Percentiles rank a stretch among this genome's conserved stretches.
These are phyloP conservation scores for Hyperoplus immaculatus DNA, from an alignment of 2,797 vertebrate genomes.

Conservation along the genomic window DNA sequence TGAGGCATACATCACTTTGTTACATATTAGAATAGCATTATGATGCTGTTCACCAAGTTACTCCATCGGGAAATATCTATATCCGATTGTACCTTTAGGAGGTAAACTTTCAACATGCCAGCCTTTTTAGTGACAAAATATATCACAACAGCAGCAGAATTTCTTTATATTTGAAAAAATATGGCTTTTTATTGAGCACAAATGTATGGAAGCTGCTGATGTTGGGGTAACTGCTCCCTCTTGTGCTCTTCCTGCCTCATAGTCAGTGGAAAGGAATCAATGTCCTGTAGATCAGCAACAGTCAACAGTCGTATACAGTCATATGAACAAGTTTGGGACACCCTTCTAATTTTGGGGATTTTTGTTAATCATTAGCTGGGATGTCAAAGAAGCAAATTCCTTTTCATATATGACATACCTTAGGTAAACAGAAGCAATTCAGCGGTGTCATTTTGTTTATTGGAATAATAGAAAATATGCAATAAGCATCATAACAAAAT, in stretches of 20 bases:
- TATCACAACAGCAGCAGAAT: neutral
- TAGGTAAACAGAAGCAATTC: too few relatives aligned
- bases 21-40: neutral
- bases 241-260: constrained; percentile 39
- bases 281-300: neutral
- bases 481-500: too few relatives aligned
- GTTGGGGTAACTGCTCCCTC: constrained; percentile 60
- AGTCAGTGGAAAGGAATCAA: neutral
- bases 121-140: neutral
- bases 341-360: too few relatives aligned
- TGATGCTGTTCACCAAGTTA: neutral
- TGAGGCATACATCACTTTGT: neutral
- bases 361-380: too few relatives aligned
- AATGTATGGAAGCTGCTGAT: constrained; percentile 11
- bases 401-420: too few relatives aligned
- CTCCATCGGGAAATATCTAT: neutral
- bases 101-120: neutral
- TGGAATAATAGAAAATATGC: too few relatives aligned
- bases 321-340: too few relatives aligned
- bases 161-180: neutral
- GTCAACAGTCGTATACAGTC: too few relatives aligned
- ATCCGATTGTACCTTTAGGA: neutral
- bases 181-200: neutral
- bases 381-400: too few relatives aligned
- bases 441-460: too few relatives aligned